These are phyloP conservation scores for Argya squamiceps DNA, from an alignment of 2,797 vertebrate genomes.

Conservation along the genomic window DNA sequence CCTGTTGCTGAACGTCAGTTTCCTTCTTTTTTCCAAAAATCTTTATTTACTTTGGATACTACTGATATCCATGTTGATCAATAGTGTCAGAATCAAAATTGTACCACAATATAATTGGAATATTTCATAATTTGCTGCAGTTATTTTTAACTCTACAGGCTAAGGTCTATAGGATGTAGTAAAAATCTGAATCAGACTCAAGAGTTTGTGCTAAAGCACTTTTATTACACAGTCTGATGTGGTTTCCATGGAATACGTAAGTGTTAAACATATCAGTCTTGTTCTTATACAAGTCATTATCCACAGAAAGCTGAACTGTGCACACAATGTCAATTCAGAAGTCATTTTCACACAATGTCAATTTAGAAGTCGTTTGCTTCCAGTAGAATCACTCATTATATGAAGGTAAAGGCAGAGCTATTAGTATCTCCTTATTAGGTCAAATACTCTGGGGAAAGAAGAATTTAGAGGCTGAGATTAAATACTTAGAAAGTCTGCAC, in stretches of 20 bases:
- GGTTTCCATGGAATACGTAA: neutral
- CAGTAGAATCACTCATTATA: neutral
- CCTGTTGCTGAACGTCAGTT: neutral
- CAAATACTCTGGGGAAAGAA: neutral
- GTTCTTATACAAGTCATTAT: neutral
- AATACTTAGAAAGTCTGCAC: neutral
- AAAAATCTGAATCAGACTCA: neutral
- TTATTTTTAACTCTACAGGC: neutral
- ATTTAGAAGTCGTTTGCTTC: neutral
- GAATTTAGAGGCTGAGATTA: neutral
- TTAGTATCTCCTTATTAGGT: neutral
- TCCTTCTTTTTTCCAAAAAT: neutral
- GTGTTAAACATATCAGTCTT: neutral
- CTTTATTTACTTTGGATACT: neutral
- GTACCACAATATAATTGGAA: neutral
- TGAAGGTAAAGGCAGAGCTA: neutral
- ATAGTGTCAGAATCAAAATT: neutral
- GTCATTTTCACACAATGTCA: neutral
- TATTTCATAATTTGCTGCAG: neutral
- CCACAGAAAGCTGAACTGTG: neutral
- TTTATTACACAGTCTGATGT: neutral
- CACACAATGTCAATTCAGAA: neutral
- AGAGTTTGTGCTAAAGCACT: neutral
- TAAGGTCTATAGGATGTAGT: neutral
- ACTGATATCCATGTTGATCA: neutral